Evolutionary conservation across 2,797 vertebrate genomes (phyloP).

Genomic region (Tiaroga cobitis): DNA sequence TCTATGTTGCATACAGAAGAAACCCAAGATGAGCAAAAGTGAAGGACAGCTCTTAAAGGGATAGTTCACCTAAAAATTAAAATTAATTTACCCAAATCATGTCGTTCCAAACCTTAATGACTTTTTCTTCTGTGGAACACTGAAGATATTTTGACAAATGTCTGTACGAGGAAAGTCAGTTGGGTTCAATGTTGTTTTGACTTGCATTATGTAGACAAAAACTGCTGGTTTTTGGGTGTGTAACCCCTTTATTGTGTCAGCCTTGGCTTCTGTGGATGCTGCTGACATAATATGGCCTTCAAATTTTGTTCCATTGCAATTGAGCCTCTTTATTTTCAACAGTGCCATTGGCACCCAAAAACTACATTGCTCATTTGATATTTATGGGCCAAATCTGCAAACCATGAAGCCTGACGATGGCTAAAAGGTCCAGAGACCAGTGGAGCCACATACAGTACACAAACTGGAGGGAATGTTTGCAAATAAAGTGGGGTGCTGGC

Average conservation of each 20-base stretch:
- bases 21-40: constrained; percentile 11
- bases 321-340: constrained; percentile 19
- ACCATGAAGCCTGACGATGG: constrained; percentile 39
- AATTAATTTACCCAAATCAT: not conserved
- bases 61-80: not conserved
- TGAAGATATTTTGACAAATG: not conserved
- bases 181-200: not conserved
- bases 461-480: constrained; percentile 67
- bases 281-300: constrained; percentile 26
- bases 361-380: constrained; percentile 38
- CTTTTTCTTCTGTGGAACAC: not conserved
- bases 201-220: not conserved
- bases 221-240: not conserved
- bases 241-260: not conserved
- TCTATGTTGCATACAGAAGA: constrained; percentile 30
- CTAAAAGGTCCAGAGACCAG: constrained; percentile 52
- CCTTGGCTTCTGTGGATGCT: constrained; percentile 5
- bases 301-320: not conserved
- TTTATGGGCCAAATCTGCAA: constrained; percentile 38
- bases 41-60: not conserved
- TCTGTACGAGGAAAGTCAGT: not conserved
- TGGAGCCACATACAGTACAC: constrained; percentile 59
- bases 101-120: not conserved
- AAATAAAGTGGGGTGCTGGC: constrained; percentile 63
- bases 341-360: not conserved